A percentile compares a stretch with the other conserved stretches of the same genome.
Evolutionary conservation across 2,888 invertebrate species (phyloP).

Genomic region (Zygothrica quintamaculata): DNA sequence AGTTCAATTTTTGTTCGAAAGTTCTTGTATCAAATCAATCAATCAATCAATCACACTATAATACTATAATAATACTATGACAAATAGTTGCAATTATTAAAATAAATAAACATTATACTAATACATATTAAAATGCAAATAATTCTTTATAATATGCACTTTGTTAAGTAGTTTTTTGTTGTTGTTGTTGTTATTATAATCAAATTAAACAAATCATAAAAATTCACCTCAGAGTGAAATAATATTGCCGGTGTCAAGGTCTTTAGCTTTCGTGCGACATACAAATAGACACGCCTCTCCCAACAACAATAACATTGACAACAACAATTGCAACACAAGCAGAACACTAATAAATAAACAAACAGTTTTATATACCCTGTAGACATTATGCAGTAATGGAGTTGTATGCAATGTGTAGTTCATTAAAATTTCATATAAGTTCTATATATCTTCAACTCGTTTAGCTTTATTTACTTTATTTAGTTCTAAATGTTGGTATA

Average conservation of each 20-base stretch:
- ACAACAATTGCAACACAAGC: background rate
- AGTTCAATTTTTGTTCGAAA: constrained; percentile 10
- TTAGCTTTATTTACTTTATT: background rate
- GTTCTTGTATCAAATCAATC: background rate
- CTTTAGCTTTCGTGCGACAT: background rate
- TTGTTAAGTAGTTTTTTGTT: constrained; percentile 41
- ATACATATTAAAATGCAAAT: constrained; percentile 16
- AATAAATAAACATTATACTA: too few relatives aligned
- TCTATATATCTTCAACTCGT: too few relatives aligned
- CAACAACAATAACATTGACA: background rate
- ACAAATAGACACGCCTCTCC: background rate
- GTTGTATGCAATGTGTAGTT: too few relatives aligned
- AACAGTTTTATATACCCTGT: constrained; percentile 25
- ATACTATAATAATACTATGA: constrained; percentile 16
- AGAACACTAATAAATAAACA: constrained; percentile 41
- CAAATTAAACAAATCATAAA: constrained; percentile 42
- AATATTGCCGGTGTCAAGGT: constrained; percentile 16
- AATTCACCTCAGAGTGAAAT: constrained; percentile 2
- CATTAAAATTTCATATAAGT: too few relatives aligned
- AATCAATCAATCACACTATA: constrained; percentile 17
- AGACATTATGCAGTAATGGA: too few relatives aligned
- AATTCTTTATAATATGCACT: constrained; percentile 48
- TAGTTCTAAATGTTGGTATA: background rate
- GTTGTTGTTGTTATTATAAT: too few relatives aligned
- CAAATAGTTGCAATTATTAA: too few relatives aligned